These are phyloP conservation scores for Spodoptera frugiperda DNA, from an alignment of 1,140 invertebrate genomes.

Conservation along the genomic window DNA sequence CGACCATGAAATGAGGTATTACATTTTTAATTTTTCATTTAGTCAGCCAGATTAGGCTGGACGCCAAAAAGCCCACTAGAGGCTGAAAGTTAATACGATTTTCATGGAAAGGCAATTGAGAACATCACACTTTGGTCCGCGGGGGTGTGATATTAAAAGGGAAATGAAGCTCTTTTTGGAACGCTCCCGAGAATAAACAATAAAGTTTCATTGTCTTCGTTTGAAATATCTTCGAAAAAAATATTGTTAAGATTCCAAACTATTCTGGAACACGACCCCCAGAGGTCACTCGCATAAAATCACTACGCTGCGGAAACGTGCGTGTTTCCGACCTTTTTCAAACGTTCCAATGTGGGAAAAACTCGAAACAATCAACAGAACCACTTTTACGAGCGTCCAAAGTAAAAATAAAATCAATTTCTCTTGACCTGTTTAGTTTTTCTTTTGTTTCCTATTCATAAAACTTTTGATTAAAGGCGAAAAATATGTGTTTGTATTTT, in stretches of 20 bases:
- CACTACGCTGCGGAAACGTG: constrained; percentile 1
- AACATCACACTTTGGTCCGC: constrained; percentile 27
- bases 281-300: constrained; percentile 11
- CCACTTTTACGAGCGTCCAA: neutral
- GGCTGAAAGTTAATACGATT: constrained; percentile 57
- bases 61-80: constrained; percentile 58
- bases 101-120: constrained; percentile 61
- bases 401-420: constrained; percentile 26
- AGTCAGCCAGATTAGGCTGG: constrained; percentile 61
- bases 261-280: constrained; percentile 4
- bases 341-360: neutral
- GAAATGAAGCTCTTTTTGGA: neutral
- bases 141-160: constrained; percentile 13
- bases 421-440: neutral
- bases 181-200: neutral
- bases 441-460: constrained; percentile 1
- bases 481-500: neutral
- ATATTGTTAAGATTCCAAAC: neutral
- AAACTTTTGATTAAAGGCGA: neutral
- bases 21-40: constrained; percentile 78
- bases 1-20: constrained; percentile 64
- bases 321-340: constrained; percentile 1
- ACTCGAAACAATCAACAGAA: constrained; percentile 4
- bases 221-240: neutral
- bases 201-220: constrained; percentile 1